Percentiles rank a stretch among this genome's conserved stretches.
These are phyloP conservation scores for Gopherus flavomarginatus DNA, from an alignment of 2,113 vertebrate genomes.

Conservation along the genomic window DNA sequence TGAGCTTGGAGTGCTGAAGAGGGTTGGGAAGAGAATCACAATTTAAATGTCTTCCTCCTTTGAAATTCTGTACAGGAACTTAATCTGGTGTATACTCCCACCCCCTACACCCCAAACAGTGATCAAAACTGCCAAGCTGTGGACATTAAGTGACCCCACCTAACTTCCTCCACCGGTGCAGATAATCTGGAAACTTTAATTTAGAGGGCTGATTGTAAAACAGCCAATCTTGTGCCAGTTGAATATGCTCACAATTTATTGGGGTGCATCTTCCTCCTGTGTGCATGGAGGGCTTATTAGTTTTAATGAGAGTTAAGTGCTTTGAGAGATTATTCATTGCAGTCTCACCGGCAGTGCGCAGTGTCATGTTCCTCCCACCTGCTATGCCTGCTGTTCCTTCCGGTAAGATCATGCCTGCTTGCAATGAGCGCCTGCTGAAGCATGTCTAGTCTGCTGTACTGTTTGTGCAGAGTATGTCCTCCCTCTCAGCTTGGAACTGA, in stretches of 20 bases:
- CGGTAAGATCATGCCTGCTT: rapidly evolving
- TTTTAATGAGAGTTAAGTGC: background rate
- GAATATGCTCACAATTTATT: rapidly evolving
- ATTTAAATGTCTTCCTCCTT: background rate
- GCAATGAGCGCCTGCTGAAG: background rate
- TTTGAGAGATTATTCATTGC: background rate
- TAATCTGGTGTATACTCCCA: background rate
- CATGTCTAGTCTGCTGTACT: too few species aligned
- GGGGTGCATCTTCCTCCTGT: background rate
- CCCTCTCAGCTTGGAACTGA: background rate
- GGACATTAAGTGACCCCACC: background rate
- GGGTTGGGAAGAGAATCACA: background rate
- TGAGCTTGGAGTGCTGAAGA: background rate
- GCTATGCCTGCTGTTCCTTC: rapidly evolving
- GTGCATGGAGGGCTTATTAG: background rate
- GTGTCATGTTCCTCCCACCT: background rate
- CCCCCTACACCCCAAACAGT: background rate
- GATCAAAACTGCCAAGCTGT: background rate
- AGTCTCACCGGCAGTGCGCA: background rate
- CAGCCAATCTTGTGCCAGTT: too few species aligned
- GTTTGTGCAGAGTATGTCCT: background rate
- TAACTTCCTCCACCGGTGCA: background rate
- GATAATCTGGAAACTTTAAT: background rate
- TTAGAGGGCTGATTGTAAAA: background rate
- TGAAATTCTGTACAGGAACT: background rate